phyloP scores from a whole-genome alignment of 2,797 vertebrate genomes.

The Parauchenoglanis punctatus region DNA sequence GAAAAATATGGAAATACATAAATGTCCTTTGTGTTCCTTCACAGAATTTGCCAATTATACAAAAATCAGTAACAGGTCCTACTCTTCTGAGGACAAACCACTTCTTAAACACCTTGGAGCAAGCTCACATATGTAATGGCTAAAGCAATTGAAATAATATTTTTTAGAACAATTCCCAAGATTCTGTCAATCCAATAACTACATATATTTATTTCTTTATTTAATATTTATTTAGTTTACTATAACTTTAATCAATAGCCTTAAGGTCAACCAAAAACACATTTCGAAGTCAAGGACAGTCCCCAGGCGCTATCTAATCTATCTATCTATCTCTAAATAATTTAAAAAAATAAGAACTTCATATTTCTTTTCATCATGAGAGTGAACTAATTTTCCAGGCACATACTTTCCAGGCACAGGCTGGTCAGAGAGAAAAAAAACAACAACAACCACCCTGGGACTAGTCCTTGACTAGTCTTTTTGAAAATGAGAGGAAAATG shows the following conservation, averaged over 20 bases:
- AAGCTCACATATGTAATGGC: not conserved
- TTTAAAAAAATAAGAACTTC: not conserved
- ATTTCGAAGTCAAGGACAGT: not conserved
- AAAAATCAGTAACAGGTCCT: not conserved
- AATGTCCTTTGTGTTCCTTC: not conserved
- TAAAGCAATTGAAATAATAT: not conserved
- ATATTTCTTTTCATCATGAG: not conserved
- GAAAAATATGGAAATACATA: not conserved
- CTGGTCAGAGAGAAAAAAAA: not conserved
- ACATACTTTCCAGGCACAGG: not conserved
- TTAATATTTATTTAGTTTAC: not conserved
- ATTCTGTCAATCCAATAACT: not conserved
- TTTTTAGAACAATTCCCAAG: not conserved
- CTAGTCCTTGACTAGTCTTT: not conserved
- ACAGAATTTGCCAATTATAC: not conserved
- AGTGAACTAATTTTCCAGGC: not conserved
- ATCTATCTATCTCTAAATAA: not conserved
- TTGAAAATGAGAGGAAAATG: not conserved
- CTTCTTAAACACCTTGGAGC: not conserved
- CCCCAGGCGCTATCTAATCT: not conserved
- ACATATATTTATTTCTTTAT: not conserved
- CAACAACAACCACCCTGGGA: too few species aligned
- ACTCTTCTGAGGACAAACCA: not conserved
- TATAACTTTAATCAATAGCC: not conserved
- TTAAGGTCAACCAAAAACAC: not conserved